Evolutionary conservation across 2,797 vertebrate genomes (phyloP), one percentile per base, ranked within the genome.

Genomic region (Nothura maculosa): DNA sequence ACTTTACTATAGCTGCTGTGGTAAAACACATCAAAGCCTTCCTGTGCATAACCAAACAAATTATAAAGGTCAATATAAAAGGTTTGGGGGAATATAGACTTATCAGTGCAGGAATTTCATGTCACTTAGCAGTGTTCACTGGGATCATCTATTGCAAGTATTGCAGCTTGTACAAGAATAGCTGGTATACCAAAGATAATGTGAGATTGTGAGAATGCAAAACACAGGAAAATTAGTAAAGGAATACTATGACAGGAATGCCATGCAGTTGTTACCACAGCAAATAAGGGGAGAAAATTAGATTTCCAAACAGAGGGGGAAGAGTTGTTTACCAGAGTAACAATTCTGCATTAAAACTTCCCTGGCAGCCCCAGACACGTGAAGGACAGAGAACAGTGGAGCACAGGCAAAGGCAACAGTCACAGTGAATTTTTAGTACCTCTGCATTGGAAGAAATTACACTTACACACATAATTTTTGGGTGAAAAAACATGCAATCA

Each of bases 201-300:
- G 38, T 84, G 74, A 62, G 54, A 70, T 34, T 62, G 34, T 4
- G 10, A 77, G 75, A 89, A 73, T 1, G 2, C 32, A 61, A 57
- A 92, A 54, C 63, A 82, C 15, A 63, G 47, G 45, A 54, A 90
- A 80, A 90, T 34, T 60, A 73, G 67, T 63, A 63, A 87, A 93
- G 63, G 80, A 94, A 79, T 85, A 79, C 36, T 64, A 43, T 61
- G 25, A 48, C 47, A 76, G 76, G 89, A 87, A 89, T 70, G 63
- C 27, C n/a, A 25, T 14, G 40, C 66, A n/a, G 50, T 87, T 93
- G 85, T 75, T 64, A 66, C 81, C 84, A 67, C 54, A 81, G 43
- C 55, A 87, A 83, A 60, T n/a, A 36, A 70, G 78, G 20, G 58
- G 45, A 80, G 89, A 91, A 94, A 96, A 93, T 89, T 14, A 84